These are phyloP conservation scores for Ichneumon xanthorius DNA, from an alignment of 2,888 invertebrate species.

Conservation along the genomic window DNA sequence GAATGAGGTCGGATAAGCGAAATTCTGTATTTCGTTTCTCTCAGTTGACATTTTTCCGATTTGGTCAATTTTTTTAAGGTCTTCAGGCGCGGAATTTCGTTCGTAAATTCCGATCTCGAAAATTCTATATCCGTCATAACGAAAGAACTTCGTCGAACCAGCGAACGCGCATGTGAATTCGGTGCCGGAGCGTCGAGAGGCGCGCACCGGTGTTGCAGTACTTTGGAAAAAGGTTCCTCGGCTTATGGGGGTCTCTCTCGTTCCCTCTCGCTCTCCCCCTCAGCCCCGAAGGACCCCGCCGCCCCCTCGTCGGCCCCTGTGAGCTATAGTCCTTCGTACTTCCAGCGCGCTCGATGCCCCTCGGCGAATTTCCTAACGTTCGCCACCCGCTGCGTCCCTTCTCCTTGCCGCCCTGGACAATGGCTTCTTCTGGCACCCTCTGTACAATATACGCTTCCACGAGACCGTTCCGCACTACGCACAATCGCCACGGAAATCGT, in stretches of 20 bases:
- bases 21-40: no score
- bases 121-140: background rate
- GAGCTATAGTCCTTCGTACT: slow-evolving; percentile 49
- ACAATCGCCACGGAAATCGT: slow-evolving; percentile 71
- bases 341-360: slow-evolving; percentile 47
- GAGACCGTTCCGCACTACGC: slow-evolving; percentile 64
- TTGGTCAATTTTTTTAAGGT: no score
- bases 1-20: no score
- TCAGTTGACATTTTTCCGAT: no score
- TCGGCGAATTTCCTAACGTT: slow-evolving; percentile 77
- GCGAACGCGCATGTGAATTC: slow-evolving; percentile 3
- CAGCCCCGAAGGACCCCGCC: slow-evolving; percentile 19
- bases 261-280: background rate
- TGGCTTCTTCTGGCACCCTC: slow-evolving; percentile 37
- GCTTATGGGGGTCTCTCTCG: slow-evolving; percentile 27
- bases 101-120: background rate
- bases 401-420: slow-evolving; percentile 10
- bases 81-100: no score
- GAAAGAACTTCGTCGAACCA: slow-evolving; percentile 1
- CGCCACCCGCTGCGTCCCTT: slow-evolving; percentile 79
- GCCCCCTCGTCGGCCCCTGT: slow-evolving; percentile 51
- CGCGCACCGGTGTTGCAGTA: slow-evolving; percentile 51
- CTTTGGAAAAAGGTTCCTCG: slow-evolving; percentile 57
- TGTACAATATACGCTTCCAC: slow-evolving; percentile 40
- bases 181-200: slow-evolving; percentile 8